Evolutionary conservation across 2,797 vertebrate species (phyloP).

Genomic region (Micropoecilia bifurca): DNA sequence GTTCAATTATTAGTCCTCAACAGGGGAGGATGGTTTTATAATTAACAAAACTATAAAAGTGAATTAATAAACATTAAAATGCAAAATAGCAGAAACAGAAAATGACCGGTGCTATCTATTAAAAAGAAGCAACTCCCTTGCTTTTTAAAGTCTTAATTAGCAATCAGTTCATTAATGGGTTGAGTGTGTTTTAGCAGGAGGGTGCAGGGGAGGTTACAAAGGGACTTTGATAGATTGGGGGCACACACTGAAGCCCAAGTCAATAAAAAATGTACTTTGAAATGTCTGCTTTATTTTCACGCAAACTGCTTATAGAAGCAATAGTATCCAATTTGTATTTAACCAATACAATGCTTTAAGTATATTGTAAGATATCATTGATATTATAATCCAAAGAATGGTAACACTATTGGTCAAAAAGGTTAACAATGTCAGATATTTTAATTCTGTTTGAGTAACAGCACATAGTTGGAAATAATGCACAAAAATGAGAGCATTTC

Average conservation of each 20-base stretch:
- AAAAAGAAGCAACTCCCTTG: constrained; percentile 90
- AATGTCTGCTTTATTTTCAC: not conserved
- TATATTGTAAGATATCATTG: not conserved
- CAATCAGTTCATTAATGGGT: constrained; percentile 94
- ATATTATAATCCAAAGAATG: not conserved
- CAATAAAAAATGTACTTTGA: constrained; percentile 50
- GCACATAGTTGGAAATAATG: not conserved
- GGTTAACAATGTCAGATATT: not conserved
- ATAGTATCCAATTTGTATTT: not conserved
- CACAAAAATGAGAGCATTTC: not conserved
- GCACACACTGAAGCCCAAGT: constrained; percentile 86
- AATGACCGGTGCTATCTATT: constrained; percentile 88
- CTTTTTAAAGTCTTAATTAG: constrained; percentile 97
- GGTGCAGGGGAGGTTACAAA: constrained; percentile 86
- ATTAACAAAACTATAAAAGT: constrained; percentile 99
- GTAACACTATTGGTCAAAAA: not conserved
- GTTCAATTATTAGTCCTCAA: constrained; percentile 84
- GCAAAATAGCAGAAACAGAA: constrained; percentile 91
- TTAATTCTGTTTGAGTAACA: not conserved
- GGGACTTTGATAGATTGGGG: constrained; percentile 94
- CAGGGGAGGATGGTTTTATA: constrained; percentile 88
- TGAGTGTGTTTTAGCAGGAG: constrained; percentile 80
- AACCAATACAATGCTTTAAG: too few relatives aligned
- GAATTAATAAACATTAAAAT: constrained; percentile 99
- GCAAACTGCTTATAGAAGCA: not conserved